These are phyloP conservation scores for Myripristis murdjan DNA, from an alignment of 2,797 vertebrate genomes.

Conservation along the genomic window DNA sequence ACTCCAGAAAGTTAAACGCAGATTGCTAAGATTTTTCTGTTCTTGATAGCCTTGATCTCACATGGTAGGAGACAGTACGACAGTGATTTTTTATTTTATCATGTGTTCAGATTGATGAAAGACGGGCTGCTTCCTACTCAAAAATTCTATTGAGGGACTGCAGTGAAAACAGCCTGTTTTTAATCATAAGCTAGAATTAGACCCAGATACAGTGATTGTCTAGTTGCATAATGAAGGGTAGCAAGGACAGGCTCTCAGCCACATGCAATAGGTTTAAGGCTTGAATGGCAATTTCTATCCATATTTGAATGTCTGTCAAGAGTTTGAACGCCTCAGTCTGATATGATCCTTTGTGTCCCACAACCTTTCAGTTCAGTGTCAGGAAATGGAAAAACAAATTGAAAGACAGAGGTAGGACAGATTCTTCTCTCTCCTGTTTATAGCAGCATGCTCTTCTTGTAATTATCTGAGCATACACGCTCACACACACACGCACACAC, in stretches of 20 bases:
- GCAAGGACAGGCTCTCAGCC: neutral
- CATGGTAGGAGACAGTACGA: too few relatives aligned
- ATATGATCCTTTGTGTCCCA: neutral
- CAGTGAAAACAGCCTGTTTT: neutral
- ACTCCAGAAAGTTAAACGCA: too few relatives aligned
- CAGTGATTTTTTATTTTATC: too few relatives aligned
- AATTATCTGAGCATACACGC: slow-evolving; percentile 51
- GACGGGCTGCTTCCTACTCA: too few relatives aligned
- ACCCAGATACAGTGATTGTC: neutral
- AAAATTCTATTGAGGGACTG: too few relatives aligned
- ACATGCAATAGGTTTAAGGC: neutral
- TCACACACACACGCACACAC: slow-evolving; percentile 3
- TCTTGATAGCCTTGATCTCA: neutral
- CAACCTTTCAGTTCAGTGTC: neutral
- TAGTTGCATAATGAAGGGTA: neutral
- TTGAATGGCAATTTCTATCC: slow-evolving; percentile 5
- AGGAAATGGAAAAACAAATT: slow-evolving; percentile 41
- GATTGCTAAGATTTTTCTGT: neutral
- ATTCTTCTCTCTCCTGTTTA: slow-evolving; percentile 57
- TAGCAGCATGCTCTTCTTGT: slow-evolving; percentile 68
- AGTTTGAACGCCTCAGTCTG: neutral
- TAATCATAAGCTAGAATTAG: neutral
- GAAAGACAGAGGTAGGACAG: slow-evolving; percentile 36
- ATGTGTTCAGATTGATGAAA: too few relatives aligned
- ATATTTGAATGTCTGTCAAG: too few relatives aligned